Evolutionary conservation across 1,140 invertebrate species (phyloP).

Genomic region (Ditylenchus dipsaci): DNA sequence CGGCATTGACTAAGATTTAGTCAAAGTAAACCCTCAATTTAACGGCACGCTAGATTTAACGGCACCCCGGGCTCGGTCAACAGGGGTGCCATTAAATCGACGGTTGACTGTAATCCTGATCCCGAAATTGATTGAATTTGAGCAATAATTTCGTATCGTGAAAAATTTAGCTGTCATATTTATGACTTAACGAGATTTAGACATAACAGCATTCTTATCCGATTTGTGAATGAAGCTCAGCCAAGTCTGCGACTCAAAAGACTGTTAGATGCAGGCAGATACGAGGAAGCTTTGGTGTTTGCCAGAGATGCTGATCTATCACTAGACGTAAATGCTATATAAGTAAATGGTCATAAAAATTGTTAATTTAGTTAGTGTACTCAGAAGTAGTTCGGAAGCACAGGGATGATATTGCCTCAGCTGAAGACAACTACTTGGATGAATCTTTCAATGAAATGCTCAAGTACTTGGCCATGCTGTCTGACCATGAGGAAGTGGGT

Average conservation of each 20-base stretch:
- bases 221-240: conserved; percentile 27
- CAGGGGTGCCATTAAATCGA: too few species aligned
- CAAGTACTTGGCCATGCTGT: background rate
- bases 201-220: conserved; percentile 11
- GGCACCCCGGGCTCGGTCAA: too few species aligned
- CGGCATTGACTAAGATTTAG: too few species aligned
- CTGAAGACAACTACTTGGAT: conserved; percentile 22
- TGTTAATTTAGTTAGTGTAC: conserved; percentile 18
- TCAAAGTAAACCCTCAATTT: too few species aligned
- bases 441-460: conserved; percentile 15
- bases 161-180: too few species aligned
- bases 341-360: background rate
- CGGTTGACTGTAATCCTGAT: too few species aligned
- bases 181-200: too few species aligned
- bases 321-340: conserved; percentile 6
- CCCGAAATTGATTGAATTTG: too few species aligned
- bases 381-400: conserved; percentile 10
- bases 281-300: conserved; percentile 26
- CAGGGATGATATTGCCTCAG: conserved; percentile 20
- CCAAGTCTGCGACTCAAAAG: conserved; percentile 15
- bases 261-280: conserved; percentile 15
- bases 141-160: too few species aligned
- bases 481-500: conserved; percentile 8
- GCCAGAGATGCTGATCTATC: conserved; percentile 19
- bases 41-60: too few species aligned